Evolutionary conservation across 2,888 invertebrate species (phyloP), one percentile per base, ranked within the genome.

Genomic region (Junonia oenone): DNA sequence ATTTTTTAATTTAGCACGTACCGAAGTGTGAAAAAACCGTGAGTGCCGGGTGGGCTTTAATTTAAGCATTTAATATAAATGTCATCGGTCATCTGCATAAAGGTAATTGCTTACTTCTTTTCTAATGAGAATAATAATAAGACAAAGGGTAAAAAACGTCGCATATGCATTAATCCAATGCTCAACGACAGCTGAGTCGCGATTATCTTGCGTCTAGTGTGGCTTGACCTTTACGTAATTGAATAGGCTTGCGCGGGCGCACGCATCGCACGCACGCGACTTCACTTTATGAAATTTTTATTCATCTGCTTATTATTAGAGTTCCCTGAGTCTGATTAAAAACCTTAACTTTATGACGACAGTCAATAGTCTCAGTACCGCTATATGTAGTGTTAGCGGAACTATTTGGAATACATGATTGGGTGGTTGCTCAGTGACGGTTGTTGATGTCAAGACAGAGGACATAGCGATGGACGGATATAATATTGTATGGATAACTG

Each of bases 141-240:
- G 47, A 55, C 50, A 55, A 19, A 9, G 49, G 19, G 26, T 26
- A 52, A 55, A 55, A 52, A 22, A 45, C 14, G 43, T 15, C 49
- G 46, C 48, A 38, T 31, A 46, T 54, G 52, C 58, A 67, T 69
- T 69, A 69, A 68, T 67, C 67, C 67, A 58, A 59, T 59, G 66
- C 71, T 69, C 73, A 73, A 69, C 67, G 85, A 83, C 86, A 87
- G 86, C 85, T 86, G 86, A 80, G 75, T 70, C 56, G 73, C 78
- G 84, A 84, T 85, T 83, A 88, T 85, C 83, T 81, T 80, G 78
- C 78, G 79, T 74, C 68, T 72, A 76, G 78, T 62, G 77, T 79
- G 71, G 73, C 75, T 69, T 89, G 89, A 89, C 88, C 89, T 89
- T 89, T 89, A 75, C 69, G 73, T 89, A 88, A 88, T 88, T 88